Evolutionary conservation across 2,797 vertebrate species (phyloP), one percentile per base, ranked within the genome.

Genomic region (Lepus oiostolus): DNA sequence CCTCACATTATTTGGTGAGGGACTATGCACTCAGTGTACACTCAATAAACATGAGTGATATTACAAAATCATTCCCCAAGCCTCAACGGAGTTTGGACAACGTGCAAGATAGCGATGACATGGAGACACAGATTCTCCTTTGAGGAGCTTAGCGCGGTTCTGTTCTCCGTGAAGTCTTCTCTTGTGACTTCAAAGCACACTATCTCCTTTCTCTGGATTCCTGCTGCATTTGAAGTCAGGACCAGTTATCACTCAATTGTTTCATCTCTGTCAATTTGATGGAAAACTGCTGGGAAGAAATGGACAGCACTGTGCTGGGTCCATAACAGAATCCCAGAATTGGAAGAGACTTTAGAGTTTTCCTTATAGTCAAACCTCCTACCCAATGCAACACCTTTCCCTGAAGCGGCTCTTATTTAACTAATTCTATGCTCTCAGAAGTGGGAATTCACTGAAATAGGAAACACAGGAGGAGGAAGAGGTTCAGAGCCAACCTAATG

Each of bases 11-110:
- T 96, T 91, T 95, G 84, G 71, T 93, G 71, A 82, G 95, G 95
- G 96, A 89, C 84, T 81, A 52, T 88, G 86, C 62, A 79, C 74
- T 92, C 86, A 60, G 62, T 93, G 85, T 96, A 87, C 93, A 94
- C 77, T 94, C 81, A 86, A 63, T 94, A 94, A 96, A 95, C 90
- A 96, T 93, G 70, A 95, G 68, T 86, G 93, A 85, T 93, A 97
- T 96, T 92, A 95, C 38, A 95, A 96, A 96, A 93, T 90, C 47
- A 95, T 94, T 94, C 92, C 50, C 81, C 95, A 95, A 76, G 32
- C 67, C 74, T 96, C 91, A 75, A 83, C 71, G 12, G 60, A 79
- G 74, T 93, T 93, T 94, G 82, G 84, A 70, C 74, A 90, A 19
- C 81, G 47, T 94, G 24, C 67, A 83, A 58, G 90, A 96, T 58